Evolutionary conservation across 2,797 vertebrate genomes (phyloP).

Genomic region (Synaphobranchus kaupii): DNA sequence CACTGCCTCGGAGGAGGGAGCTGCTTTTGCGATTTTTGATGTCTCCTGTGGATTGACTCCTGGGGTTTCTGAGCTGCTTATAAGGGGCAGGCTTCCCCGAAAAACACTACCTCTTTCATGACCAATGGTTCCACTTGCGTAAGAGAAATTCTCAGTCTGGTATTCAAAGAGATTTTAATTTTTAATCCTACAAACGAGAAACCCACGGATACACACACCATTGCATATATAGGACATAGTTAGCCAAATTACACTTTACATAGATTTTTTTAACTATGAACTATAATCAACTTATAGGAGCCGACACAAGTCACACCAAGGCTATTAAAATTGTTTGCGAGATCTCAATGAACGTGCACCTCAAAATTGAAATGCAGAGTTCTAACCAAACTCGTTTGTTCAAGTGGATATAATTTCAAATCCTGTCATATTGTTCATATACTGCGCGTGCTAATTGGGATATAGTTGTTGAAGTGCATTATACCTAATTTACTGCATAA

Average conservation of each 20-base stretch:
- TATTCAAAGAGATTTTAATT: not conserved
- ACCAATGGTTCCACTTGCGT: constrained; percentile 47
- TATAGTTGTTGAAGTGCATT: not conserved
- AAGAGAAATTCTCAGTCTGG: constrained; percentile 22
- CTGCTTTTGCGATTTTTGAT: constrained; percentile 32
- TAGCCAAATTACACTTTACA: not conserved
- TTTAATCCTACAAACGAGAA: not conserved
- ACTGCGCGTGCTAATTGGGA: not conserved
- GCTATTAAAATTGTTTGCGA: not conserved
- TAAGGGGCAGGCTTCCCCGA: constrained; percentile 65
- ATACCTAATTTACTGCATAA: not conserved
- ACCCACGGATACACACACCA: not conserved
- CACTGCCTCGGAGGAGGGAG: constrained; percentile 48
- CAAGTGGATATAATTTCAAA: not conserved
- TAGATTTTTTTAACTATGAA: not conserved
- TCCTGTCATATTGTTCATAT: not conserved
- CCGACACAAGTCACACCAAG: not conserved
- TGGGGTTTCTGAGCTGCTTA: constrained; percentile 47
- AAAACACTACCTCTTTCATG: constrained; percentile 73
- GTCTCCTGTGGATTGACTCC: constrained; percentile 46
- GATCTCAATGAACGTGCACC: not conserved
- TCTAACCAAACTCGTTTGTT: not conserved
- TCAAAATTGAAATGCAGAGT: not conserved
- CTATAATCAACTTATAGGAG: not conserved
- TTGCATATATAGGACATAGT: not conserved